These are phyloP conservation scores for Falco columbarius DNA, from an alignment of 2,797 vertebrate genomes.

Conservation along the genomic window DNA sequence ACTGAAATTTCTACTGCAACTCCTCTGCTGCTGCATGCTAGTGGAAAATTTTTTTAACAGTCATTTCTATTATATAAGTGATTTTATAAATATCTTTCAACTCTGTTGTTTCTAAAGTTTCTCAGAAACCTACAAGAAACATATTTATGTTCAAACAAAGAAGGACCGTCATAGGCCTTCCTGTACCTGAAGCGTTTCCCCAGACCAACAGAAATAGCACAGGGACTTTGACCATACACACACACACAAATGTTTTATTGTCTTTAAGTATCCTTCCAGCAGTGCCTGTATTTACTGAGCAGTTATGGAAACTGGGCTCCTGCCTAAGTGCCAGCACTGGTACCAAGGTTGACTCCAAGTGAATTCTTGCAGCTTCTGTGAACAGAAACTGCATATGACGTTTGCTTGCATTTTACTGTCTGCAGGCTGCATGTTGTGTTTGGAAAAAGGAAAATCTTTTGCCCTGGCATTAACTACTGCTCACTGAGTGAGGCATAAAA, in stretches of 20 bases:
- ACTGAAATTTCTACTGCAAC: neutral
- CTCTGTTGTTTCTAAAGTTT: neutral
- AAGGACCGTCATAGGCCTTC: neutral
- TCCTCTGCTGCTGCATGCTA: neutral
- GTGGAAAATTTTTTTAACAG: neutral
- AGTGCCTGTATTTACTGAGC: neutral
- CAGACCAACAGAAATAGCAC: neutral
- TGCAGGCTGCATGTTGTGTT: neutral
- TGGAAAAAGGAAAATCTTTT: neutral
- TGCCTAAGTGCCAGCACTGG: neutral
- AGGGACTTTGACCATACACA: rapidly evolving
- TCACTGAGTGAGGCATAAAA: neutral
- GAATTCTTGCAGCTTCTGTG: neutral
- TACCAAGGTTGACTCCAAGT: neutral
- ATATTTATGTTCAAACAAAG: neutral
- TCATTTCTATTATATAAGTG: neutral
- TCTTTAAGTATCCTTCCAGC: neutral
- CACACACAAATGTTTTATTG: rapidly evolving
- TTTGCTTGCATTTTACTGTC: neutral
- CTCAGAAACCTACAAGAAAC: neutral
- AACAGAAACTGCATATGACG: neutral
- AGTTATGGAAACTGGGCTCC: neutral
- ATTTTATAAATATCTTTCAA: neutral
- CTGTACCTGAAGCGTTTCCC: neutral
- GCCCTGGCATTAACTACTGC: neutral